Evolutionary conservation across 2,888 invertebrate genomes (phyloP).

Genomic region (Chrysina gloriosa): DNA sequence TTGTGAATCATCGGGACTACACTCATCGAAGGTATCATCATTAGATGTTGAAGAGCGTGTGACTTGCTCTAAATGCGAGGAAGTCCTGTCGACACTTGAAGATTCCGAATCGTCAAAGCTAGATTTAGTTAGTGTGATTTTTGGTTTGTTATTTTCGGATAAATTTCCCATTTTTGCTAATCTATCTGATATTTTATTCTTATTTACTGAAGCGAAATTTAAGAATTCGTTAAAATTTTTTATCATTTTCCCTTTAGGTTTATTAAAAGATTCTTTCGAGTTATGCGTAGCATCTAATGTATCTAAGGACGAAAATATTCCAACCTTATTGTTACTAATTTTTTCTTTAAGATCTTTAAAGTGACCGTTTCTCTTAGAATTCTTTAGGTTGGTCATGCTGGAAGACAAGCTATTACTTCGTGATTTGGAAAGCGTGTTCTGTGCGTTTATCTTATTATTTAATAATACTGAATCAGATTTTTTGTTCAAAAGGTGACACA

Average conservation of each 20-base stretch:
- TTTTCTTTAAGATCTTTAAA: conserved; percentile 70
- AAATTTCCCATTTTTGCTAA: conserved; percentile 47
- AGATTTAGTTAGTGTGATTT: conserved; percentile 66
- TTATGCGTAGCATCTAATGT: conserved; percentile 66
- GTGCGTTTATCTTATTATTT: conserved; percentile 58
- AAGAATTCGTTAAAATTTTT: conserved; percentile 88
- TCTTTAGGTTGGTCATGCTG: conserved; percentile 63
- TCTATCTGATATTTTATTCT: conserved; percentile 67
- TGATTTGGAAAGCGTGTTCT: conserved; percentile 50
- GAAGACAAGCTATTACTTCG: conserved; percentile 61
- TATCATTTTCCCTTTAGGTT: conserved; percentile 65
- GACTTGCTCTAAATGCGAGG: conserved; percentile 52
- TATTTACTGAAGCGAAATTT: conserved; percentile 78
- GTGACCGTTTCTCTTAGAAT: conserved; percentile 64
- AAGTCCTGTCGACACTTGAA: conserved; percentile 55
- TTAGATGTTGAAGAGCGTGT: conserved; percentile 59
- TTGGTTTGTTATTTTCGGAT: conserved; percentile 59
- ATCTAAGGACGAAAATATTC: conserved; percentile 72
- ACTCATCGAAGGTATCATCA: conserved; percentile 68
- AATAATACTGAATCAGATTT: conserved; percentile 62
- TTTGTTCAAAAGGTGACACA: conserved; percentile 63
- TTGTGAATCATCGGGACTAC: conserved; percentile 83
- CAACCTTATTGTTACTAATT: conserved; percentile 66
- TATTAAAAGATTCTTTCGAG: conserved; percentile 48
- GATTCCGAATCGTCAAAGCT: conserved; percentile 68